A percentile compares a stretch with the other conserved stretches of the same genome.
These are phyloP conservation scores for Desmophyllum pertusum DNA, from an alignment of 92 coral and sea anemone species.

Conservation along the genomic window DNA sequence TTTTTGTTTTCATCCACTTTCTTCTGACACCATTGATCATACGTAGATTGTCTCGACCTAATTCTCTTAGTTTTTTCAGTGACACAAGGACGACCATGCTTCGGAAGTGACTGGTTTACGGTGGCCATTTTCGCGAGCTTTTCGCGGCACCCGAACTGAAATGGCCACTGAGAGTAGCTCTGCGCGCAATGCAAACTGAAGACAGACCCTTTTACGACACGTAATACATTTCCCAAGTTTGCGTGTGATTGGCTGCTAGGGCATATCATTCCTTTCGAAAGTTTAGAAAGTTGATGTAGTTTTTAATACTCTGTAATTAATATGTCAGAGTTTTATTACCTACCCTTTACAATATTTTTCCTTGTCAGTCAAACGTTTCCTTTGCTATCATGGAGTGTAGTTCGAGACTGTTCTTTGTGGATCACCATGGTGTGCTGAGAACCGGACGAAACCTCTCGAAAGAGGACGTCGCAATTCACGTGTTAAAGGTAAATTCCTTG, in stretches of 20 bases:
- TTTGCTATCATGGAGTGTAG: neutral
- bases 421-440: conserved; percentile 9
- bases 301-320: neutral
- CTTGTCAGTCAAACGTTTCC: conserved; percentile 18
- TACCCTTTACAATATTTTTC: neutral
- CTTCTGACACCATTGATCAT: no score
- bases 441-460: neutral
- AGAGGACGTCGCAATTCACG: neutral
- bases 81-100: no score
- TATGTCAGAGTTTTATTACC: neutral
- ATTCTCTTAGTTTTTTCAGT: no score
- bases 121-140: no score
- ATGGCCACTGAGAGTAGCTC: no score
- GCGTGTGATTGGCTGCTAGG: no score
- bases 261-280: no score
- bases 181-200: no score
- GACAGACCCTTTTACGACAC: neutral
- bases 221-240: neutral
- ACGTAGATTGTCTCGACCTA: no score
- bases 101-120: no score
- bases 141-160: no score
- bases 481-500: neutral
- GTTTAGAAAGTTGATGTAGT: neutral
- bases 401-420: conserved; percentile 4
- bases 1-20: no score